Evolutionary conservation across 2,797 vertebrate species (phyloP).

Genomic region (Limosa lapponica): DNA sequence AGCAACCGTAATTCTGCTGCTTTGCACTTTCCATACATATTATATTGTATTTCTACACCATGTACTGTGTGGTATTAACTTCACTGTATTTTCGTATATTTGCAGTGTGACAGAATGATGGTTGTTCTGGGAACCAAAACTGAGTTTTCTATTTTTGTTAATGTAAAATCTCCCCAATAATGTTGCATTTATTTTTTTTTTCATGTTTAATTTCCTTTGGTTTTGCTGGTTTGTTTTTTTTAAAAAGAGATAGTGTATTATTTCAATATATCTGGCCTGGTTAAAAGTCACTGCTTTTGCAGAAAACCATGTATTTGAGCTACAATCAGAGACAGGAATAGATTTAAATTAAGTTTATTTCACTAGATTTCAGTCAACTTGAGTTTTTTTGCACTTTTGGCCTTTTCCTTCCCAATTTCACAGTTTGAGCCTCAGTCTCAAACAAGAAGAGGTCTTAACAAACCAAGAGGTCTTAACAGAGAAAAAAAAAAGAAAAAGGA

Average conservation of each 20-base stretch:
- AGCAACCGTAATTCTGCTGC: constrained; percentile 45
- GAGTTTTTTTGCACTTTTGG: background rate
- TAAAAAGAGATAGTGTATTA: background rate
- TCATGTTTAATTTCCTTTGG: background rate
- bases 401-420: background rate
- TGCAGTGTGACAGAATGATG: background rate
- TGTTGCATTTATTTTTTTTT: background rate
- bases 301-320: background rate
- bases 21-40: constrained; percentile 28
- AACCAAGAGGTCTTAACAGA: background rate
- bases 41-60: constrained; percentile 7
- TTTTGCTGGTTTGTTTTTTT: background rate
- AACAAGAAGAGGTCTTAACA: background rate
- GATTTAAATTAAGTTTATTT: background rate
- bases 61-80: constrained; percentile 8
- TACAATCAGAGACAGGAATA: background rate
- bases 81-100: background rate
- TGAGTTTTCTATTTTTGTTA: constrained; percentile 24
- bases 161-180: constrained; percentile 1
- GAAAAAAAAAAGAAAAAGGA: background rate
- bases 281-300: background rate
- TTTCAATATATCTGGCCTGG: background rate
- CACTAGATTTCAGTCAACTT: background rate
- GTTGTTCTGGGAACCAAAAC: constrained; percentile 32
- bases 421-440: background rate